Base-by-base conservation (phyloP, 2,888 invertebrate species). In the Drosophila prolongata region DNA sequence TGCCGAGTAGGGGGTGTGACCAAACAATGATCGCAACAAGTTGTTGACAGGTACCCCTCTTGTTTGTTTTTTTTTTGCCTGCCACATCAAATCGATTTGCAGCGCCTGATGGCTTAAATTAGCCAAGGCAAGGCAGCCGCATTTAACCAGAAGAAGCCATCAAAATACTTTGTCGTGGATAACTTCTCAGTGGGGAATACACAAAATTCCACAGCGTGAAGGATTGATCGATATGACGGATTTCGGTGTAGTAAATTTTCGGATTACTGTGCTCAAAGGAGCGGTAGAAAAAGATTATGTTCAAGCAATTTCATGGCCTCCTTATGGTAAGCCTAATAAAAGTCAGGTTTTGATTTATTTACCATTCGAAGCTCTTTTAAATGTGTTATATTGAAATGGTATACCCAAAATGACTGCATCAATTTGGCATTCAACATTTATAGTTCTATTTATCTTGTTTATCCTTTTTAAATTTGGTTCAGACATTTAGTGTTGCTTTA, bases 1-100 rank as follows among this genome's bases (percentile, higher is more conserved):
- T 87, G 85, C 70, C 69, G 35, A 75, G 74, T 71, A 61, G 58
- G 89, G 83, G 89, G 87, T 89, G 89, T 88, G 87, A 78, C 85
- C 55, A 70, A 74, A 74, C 75, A 80, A 68, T 85, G 82, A 87
- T 82, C 85, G 78, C 87, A 85, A 80, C 87, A 87, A 67, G 79
- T 76, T 71, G 78, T 69, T 84, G 84, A 66, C 71, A 66, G 65
- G 46, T 66, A 54, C 56, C 75, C 84, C 54, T 24, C 24, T 30
- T n/a, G n/a, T 50, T 9, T 35, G 1, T 13, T 30, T 30, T n/a
- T 6, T n/a, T 13, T 30, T 19, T 34, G 8, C 14, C 11, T 56
- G 55, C 76, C 85, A 85, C 89, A 76, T 78, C 85, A 61, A 83
- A 83, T 83, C 77, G 72, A 83, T 83, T 83, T 85, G 85, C 47